Percentiles rank a stretch among this genome's conserved stretches.
phyloP scores from a whole-genome alignment of 2,888 invertebrate genomes.

The Bimastos eiseni region DNA sequence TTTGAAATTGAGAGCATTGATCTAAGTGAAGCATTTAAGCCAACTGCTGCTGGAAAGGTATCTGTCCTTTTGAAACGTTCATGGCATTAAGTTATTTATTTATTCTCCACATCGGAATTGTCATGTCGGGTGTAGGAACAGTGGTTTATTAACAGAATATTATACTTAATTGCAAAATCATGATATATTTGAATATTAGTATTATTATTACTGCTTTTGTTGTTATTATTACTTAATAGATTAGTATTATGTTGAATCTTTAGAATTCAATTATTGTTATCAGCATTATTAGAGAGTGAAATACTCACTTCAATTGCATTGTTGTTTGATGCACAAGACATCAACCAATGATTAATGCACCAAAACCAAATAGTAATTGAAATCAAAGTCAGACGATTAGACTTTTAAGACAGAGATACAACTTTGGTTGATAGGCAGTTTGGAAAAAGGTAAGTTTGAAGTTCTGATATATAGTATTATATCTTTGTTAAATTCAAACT shows the following conservation, averaged over 20 bases:
- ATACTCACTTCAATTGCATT: no score
- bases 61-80: background rate
- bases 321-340: no score
- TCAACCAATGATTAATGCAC: no score
- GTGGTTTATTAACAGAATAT: background rate
- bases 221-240: background rate
- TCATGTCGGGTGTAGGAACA: background rate
- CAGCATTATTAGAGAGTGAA: no score
- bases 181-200: background rate
- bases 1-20: constrained; percentile 5
- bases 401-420: no score
- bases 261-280: background rate
- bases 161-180: background rate
- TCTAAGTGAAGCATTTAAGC: background rate
- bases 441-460: no score
- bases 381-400: no score
- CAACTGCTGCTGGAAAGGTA: background rate
- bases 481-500: background rate
- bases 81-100: background rate
- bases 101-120: background rate
- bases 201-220: background rate
- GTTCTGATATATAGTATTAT: no score
- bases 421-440: no score
- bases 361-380: no score
- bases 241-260: background rate